Conservation (phyloP, 2,888 invertebrate genomes). For the Erebia epiphron region DNA sequence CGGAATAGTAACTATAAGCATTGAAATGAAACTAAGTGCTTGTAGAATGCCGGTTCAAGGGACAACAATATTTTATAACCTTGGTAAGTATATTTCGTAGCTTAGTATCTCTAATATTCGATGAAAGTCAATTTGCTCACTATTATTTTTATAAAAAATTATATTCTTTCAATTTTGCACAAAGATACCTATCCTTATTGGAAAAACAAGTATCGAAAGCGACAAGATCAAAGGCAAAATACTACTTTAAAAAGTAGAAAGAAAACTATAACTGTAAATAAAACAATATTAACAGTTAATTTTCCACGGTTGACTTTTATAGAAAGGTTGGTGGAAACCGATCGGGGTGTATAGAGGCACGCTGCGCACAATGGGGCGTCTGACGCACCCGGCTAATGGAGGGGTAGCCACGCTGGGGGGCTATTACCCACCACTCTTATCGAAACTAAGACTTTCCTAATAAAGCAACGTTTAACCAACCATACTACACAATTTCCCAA, state of each 20-base stretch:
- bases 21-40: conserved; percentile 9
- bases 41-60: neutral
- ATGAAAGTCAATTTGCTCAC: no score
- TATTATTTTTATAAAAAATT: no score
- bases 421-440: conserved; percentile 68
- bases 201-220: no score
- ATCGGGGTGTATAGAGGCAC: conserved; percentile 46
- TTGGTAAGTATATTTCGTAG: no score
- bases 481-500: conserved; percentile 31
- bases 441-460: conserved; percentile 66
- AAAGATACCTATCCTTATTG: no score
- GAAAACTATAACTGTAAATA: conserved; percentile 15
- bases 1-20: conserved; percentile 3
- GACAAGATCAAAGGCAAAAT: neutral
- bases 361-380: conserved; percentile 69
- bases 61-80: no score
- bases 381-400: conserved; percentile 73
- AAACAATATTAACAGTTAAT: conserved; percentile 39
- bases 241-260: conserved; percentile 23
- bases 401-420: conserved; percentile 62
- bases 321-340: conserved; percentile 52
- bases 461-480: conserved; percentile 58
- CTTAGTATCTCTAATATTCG: no score
- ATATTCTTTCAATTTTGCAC: no score
- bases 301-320: conserved; percentile 40